These are phyloP conservation scores for Myrmecophaga tridactyla DNA, from an alignment of 2,113 vertebrate species.

Conservation along the genomic window DNA sequence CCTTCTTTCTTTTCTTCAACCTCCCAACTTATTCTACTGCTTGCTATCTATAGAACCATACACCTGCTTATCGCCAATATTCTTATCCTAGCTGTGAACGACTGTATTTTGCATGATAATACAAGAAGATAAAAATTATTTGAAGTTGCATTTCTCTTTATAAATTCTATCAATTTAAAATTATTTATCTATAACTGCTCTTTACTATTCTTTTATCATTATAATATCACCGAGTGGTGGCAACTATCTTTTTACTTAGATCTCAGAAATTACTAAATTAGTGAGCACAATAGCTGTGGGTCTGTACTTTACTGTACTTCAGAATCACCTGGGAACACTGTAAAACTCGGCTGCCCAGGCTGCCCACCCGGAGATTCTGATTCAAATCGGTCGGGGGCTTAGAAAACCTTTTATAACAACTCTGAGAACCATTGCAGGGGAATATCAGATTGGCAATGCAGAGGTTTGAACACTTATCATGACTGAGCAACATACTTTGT, in stretches of 20 bases:
- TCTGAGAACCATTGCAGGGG: background rate
- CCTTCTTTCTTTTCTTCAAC: background rate
- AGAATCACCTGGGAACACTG: conserved; percentile 18
- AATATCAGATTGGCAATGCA: background rate
- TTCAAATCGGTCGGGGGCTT: background rate
- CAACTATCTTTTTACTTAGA: background rate
- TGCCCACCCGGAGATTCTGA: background rate
- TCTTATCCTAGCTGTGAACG: background rate
- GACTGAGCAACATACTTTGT: background rate
- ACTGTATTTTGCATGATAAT: background rate
- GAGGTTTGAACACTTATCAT: background rate
- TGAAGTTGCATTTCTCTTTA: background rate
- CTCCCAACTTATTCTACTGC: background rate
- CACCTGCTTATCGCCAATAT: background rate
- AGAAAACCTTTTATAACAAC: background rate
- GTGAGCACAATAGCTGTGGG: background rate
- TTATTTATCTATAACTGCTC: background rate
- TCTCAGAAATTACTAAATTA: conserved; percentile 24
- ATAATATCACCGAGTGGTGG: background rate
- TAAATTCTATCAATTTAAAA: conserved; percentile 23
- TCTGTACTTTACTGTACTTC: background rate
- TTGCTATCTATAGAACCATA: background rate
- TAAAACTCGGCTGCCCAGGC: background rate
- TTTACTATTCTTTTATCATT: background rate
- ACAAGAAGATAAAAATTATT: conserved; percentile 28